Conservation (phyloP, 2,888 invertebrate genomes). For the Nomada fucata region DNA sequence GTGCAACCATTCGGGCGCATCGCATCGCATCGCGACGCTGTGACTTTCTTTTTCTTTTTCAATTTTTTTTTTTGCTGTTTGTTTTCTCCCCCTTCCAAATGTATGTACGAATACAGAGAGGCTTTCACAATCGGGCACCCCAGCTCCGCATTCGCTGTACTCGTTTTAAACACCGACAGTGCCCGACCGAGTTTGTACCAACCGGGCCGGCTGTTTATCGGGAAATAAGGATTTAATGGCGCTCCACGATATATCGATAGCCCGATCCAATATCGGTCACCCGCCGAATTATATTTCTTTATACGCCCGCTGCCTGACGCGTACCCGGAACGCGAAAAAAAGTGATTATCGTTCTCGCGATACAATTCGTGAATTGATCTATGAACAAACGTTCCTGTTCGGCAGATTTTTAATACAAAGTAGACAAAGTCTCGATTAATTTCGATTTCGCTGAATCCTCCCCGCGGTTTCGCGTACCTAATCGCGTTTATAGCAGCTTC, state of each 20-base stretch:
- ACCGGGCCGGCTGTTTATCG: constrained; percentile 4
- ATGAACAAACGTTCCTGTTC: no score
- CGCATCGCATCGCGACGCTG: constrained; percentile 45
- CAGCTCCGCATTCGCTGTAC: not conserved
- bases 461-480: no score
- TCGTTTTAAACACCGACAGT: not conserved
- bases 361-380: no score
- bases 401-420: no score
- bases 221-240: not conserved
- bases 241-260: constrained; percentile 5
- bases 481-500: no score
- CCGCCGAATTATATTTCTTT: not conserved
- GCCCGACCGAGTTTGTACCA: not conserved
- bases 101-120: not conserved
- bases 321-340: not conserved
- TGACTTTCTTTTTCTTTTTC: constrained; percentile 24
- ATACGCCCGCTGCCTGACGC: no score
- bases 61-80: not conserved
- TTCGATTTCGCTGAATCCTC: no score
- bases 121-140: no score
- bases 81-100: not conserved
- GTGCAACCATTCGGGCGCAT: constrained; percentile 57
- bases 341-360: not conserved
- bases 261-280: not conserved
- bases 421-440: no score